A percentile compares a stretch with the other conserved stretches of the same genome.
Evolutionary conservation across 1,140 invertebrate species (phyloP).

Genomic region (Aphelinus atriplicis): DNA sequence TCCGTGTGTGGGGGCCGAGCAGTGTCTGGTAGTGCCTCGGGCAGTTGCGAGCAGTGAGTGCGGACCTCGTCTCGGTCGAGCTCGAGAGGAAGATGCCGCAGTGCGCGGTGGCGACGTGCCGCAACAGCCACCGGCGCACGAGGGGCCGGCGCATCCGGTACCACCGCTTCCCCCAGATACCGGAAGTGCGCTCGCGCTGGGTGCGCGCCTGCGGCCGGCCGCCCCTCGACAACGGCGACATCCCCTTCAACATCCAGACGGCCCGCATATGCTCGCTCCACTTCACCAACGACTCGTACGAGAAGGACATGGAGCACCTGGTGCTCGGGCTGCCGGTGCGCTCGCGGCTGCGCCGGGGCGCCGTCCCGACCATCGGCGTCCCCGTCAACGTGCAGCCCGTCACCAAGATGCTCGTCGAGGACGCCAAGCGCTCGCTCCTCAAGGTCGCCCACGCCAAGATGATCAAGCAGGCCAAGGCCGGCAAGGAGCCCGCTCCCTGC

Average conservation of each 20-base stretch:
- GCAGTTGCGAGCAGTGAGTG: neutral
- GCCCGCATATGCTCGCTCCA: constrained; percentile 70
- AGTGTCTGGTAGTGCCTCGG: neutral
- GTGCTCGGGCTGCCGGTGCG: constrained; percentile 68
- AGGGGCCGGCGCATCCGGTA: constrained; percentile 69
- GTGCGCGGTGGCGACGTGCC: constrained; percentile 69
- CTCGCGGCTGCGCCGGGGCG: constrained; percentile 66
- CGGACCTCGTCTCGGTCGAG: neutral
- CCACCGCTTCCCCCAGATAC: constrained; percentile 70
- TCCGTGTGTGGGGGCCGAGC: too few relatives aligned
- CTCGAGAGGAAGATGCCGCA: constrained; percentile 64
- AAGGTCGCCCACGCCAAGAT: constrained; percentile 59
- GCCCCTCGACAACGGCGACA: constrained; percentile 61
- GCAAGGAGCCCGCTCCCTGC: neutral
- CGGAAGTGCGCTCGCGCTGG: constrained; percentile 66
- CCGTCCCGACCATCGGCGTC: constrained; percentile 68
- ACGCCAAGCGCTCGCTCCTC: constrained; percentile 60
- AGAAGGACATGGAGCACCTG: constrained; percentile 70
- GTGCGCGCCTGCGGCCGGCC: constrained; percentile 66
- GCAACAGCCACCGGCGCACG: constrained; percentile 70
- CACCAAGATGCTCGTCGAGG: constrained; percentile 63
- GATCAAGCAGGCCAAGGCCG: constrained; percentile 42
- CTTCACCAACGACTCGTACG: constrained; percentile 68
- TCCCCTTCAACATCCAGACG: constrained; percentile 68
- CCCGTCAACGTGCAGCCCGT: constrained; percentile 64